Evolutionary conservation across 1,140 invertebrate species (phyloP).

Genomic region (Halotydeus destructor): DNA sequence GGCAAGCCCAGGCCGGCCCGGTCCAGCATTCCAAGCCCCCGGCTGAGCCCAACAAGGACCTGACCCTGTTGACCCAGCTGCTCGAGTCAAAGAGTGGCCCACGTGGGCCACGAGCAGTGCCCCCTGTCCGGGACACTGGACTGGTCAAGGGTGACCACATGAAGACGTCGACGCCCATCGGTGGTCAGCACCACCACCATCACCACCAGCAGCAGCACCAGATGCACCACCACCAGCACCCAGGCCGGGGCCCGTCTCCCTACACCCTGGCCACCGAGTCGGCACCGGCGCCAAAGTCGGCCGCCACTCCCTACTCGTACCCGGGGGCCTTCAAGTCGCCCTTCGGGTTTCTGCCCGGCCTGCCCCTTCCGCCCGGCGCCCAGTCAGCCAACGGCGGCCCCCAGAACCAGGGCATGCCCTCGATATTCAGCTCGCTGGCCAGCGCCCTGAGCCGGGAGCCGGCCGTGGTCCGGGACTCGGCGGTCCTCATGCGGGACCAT

Average conservation of each 20-base stretch:
- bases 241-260: conserved; percentile 1
- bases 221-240: background rate
- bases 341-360: conserved; percentile 4
- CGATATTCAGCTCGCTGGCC: conserved; percentile 1
- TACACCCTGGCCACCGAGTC: conserved; percentile 8
- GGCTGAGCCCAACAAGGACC: conserved; percentile 7
- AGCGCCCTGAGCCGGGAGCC: conserved; percentile 1
- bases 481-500: no score
- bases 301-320: background rate
- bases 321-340: conserved; percentile 8
- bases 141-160: conserved; percentile 1
- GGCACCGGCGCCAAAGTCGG: conserved; percentile 7
- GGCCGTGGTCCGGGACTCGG: no score
- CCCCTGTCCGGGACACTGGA: conserved; percentile 19
- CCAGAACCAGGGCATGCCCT: conserved; percentile 1
- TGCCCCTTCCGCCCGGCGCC: background rate
- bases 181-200: background rate
- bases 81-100: conserved; percentile 54
- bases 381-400: conserved; percentile 1
- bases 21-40: conserved; percentile 12
- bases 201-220: background rate
- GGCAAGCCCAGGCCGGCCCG: conserved; percentile 28
- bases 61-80: conserved; percentile 34
- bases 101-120: conserved; percentile 34
- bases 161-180: background rate